These are phyloP conservation scores for Abramis brama DNA, from an alignment of 2,113 vertebrate species.

Conservation along the genomic window DNA sequence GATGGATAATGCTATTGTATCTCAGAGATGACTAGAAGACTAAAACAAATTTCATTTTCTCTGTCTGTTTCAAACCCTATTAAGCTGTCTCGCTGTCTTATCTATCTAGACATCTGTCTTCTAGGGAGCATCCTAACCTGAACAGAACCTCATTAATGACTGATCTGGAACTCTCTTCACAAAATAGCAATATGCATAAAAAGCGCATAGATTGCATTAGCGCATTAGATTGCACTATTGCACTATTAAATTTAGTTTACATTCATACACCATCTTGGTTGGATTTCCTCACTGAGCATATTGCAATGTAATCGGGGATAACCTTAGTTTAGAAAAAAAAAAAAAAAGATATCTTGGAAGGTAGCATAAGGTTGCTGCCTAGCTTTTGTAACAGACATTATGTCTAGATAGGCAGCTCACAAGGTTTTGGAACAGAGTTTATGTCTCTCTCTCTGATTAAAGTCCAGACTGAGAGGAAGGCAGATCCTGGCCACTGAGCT, in stretches of 20 bases:
- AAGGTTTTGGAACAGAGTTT: not conserved
- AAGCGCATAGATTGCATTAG: not conserved
- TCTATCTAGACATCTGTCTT: no score
- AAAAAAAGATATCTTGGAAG: no score
- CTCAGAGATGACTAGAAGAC: not conserved
- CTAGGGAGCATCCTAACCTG: no score
- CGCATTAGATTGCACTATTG: not conserved
- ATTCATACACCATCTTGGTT: no score
- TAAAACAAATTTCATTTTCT: not conserved
- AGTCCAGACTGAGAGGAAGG: not conserved
- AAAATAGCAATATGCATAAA: not conserved
- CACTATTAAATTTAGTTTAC: not conserved
- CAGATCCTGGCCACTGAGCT: slow-evolving; percentile 17
- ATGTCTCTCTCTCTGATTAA: slow-evolving; percentile 21
- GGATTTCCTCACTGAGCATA: no score
- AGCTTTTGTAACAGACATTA: not conserved
- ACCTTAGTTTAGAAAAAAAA: no score
- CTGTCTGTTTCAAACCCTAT: no score
- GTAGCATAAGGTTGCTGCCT: not conserved
- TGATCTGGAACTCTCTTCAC: not conserved
- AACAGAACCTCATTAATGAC: not conserved
- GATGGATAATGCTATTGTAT: not conserved
- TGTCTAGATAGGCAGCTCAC: not conserved
- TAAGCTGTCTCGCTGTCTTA: no score
- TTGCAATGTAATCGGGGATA: no score